A percentile compares a stretch with the other conserved stretches of the same genome.
Conservation (phyloP, 2,113 vertebrate species). For the Lutjanus erythropterus region DNA sequence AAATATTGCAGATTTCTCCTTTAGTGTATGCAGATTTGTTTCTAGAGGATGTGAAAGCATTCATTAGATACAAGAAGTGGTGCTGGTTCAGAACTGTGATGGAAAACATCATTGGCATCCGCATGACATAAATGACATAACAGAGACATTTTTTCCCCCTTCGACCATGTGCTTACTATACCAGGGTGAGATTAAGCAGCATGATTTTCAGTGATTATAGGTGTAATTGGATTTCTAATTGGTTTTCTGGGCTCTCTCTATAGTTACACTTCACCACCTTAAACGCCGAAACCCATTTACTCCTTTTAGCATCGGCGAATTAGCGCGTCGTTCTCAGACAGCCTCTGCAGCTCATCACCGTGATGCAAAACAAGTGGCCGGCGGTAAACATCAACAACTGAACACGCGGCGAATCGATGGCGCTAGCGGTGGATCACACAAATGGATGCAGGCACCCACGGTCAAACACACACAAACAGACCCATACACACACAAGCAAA, state of each 20-base stretch:
- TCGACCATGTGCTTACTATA: conserved; percentile 10
- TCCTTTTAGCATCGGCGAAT: conserved; percentile 40
- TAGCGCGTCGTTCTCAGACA: conserved; percentile 18
- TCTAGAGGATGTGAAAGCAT: not conserved
- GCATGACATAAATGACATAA: not conserved
- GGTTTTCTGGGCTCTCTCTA: conserved; percentile 53
- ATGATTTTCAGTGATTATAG: conserved; percentile 55
- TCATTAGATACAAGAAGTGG: conserved; percentile 14
- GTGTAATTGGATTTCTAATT: conserved; percentile 73
- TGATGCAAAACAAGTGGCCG: not conserved
- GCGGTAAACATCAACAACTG: conserved; percentile 18
- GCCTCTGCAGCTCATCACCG: not conserved
- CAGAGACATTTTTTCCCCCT: not conserved
- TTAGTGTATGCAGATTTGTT: not conserved
- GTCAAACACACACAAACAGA: not conserved
- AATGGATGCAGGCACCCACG: not conserved
- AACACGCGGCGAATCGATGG: not conserved
- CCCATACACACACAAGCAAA: not conserved
- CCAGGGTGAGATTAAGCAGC: conserved; percentile 35
- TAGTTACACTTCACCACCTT: conserved; percentile 49
- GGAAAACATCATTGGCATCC: not conserved
- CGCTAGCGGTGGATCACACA: not conserved
- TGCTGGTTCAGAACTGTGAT: conserved; percentile 1
- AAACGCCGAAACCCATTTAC: conserved; percentile 41
- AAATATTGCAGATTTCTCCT: too few species aligned